Conservation (phyloP, 1,140 invertebrate genomes). For the Heliconius hermathena region DNA sequence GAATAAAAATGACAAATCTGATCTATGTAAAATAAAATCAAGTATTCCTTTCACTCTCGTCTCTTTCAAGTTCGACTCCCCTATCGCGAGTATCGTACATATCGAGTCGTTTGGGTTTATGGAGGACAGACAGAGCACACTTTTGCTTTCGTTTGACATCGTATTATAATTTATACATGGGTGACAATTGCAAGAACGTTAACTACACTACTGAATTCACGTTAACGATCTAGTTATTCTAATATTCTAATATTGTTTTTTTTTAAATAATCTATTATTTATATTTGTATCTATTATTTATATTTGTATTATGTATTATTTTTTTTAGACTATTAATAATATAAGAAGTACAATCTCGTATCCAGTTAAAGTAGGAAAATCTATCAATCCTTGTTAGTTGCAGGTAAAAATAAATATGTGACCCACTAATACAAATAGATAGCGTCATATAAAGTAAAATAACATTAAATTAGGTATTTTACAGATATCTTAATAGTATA, state of each 20-base stretch:
- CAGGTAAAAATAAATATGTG: not conserved
- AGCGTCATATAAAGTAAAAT: not conserved
- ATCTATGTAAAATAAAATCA: slow-evolving; percentile 38
- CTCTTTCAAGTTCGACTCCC: slow-evolving; percentile 63
- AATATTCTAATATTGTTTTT: not conserved
- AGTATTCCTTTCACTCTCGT: slow-evolving; percentile 69
- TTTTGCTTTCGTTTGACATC: slow-evolving; percentile 35
- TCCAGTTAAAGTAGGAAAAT: too few species aligned
- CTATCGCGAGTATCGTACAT: slow-evolving; percentile 52
- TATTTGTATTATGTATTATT: not conserved
- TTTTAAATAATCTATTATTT: not conserved
- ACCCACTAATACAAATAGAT: not conserved
- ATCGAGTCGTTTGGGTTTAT: slow-evolving; percentile 61
- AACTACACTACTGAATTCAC: not conserved
- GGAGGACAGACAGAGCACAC: slow-evolving; percentile 47
- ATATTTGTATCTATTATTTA: not conserved
- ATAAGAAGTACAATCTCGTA: too few species aligned
- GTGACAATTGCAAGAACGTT: not conserved
- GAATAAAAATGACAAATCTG: not conserved
- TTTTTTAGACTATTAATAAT: too few species aligned
- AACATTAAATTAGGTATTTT: not conserved
- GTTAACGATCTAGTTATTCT: not conserved
- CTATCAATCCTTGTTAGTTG: too few species aligned
- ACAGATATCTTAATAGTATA: not conserved
- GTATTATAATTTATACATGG: slow-evolving; percentile 17